Percentiles rank a stretch among this genome's conserved stretches.
Evolutionary conservation across 2,113 vertebrate genomes (phyloP).

Genomic region (Ophthalmolycus amberensis): DNA sequence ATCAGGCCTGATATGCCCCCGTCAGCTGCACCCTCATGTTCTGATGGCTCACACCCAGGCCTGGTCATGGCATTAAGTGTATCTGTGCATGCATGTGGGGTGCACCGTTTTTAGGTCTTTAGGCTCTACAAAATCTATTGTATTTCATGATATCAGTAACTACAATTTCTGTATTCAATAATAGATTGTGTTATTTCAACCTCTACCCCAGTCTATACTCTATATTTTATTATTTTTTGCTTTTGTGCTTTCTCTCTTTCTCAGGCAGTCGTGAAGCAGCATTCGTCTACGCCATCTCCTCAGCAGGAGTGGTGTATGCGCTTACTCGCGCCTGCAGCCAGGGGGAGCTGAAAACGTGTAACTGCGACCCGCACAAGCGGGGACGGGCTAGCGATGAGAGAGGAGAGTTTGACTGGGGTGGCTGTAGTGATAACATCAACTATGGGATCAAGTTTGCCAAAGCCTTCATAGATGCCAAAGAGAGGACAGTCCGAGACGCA

Average conservation of each 20-base stretch:
- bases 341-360: constrained; percentile 93
- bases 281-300: constrained; percentile 97
- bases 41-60: constrained; percentile 52
- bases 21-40: constrained; percentile 67
- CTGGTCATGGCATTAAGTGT: constrained; percentile 39
- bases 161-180: background rate
- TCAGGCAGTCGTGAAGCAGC: constrained; percentile 96
- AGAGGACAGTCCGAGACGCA: constrained; percentile 94
- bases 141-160: constrained; percentile 16
- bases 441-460: constrained; percentile 96
- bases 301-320: constrained; percentile 95
- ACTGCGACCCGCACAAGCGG: constrained; percentile 93
- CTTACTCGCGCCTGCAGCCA: constrained; percentile 97
- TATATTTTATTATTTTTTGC: background rate
- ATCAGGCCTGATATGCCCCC: constrained; percentile 65
- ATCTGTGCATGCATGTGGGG: constrained; percentile 46
- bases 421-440: constrained; percentile 98
- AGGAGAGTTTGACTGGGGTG: constrained; percentile 97
- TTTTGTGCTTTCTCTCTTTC: constrained; percentile 2
- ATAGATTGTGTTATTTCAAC: constrained; percentile 1
- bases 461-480: constrained; percentile 96
- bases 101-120: constrained; percentile 12
- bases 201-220: background rate
- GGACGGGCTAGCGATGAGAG: constrained; percentile 88
- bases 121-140: background rate